Conservation (phyloP, 1,140 invertebrate species). For the Drosophila baimaii region DNA sequence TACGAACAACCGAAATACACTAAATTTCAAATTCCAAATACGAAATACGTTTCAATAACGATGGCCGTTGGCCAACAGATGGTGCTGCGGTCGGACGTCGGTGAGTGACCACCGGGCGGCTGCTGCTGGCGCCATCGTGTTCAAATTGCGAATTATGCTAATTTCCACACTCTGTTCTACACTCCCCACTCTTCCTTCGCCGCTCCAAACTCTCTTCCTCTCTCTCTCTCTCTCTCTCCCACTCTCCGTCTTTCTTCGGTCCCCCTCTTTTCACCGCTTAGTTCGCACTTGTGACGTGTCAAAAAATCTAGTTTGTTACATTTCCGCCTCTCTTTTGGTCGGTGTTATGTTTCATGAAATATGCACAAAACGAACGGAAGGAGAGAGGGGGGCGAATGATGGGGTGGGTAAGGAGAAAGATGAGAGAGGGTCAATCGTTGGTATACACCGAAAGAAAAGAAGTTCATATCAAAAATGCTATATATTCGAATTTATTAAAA, state of each 20-base stretch:
- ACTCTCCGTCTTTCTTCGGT: neutral
- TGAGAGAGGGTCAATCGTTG: conserved; percentile 10
- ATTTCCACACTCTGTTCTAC: conserved; percentile 42
- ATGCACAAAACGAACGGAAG: conserved; percentile 32
- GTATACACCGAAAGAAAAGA: neutral
- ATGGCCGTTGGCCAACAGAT: conserved; percentile 52
- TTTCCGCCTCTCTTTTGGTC: conserved; percentile 24
- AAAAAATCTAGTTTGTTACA: conserved; percentile 70
- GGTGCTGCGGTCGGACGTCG: conserved; percentile 35
- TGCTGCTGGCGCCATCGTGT: conserved; percentile 58
- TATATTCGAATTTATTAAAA: too few species aligned
- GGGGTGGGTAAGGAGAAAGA: neutral
- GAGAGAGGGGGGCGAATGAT: neutral
- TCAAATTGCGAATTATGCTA: conserved; percentile 79
- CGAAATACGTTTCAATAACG: conserved; percentile 65
- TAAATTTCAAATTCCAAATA: conserved; percentile 22
- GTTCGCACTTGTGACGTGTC: conserved; percentile 58
- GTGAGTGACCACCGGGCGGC: conserved; percentile 50
- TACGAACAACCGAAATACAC: conserved; percentile 37
- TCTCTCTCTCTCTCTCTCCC: neutral
- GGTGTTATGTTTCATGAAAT: conserved; percentile 76
- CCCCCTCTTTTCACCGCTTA: conserved; percentile 4
- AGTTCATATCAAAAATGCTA: too few species aligned
- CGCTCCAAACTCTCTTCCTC: neutral
- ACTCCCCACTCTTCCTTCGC: neutral